Evolutionary conservation across 2,797 vertebrate genomes (phyloP).

Genomic region (Lepilemur septentrionalis): DNA sequence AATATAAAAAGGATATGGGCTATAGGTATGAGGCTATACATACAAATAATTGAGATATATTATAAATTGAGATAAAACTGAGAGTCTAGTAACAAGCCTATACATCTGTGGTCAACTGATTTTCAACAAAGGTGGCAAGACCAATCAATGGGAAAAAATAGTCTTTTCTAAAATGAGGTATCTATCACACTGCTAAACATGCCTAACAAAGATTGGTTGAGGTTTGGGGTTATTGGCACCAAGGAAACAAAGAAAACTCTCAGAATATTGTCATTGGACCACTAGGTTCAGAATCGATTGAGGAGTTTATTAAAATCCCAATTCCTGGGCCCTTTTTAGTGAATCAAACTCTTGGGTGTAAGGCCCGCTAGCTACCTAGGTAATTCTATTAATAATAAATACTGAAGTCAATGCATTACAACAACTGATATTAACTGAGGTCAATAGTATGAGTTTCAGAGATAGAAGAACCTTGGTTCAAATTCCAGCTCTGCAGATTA

Average conservation of each 20-base stretch:
- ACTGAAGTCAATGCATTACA: not conserved
- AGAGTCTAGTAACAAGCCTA: not conserved
- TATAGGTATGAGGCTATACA: not conserved
- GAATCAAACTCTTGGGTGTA: not conserved
- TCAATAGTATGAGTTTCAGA: not conserved
- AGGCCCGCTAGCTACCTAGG: not conserved
- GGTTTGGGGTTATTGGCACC: not conserved
- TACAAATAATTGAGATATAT: not conserved
- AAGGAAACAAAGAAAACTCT: constrained; percentile 34
- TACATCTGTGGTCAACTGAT: not conserved
- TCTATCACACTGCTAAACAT: not conserved
- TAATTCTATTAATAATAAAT: not conserved
- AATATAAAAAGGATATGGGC: not conserved
- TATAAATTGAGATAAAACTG: not conserved
- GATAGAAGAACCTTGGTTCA: not conserved
- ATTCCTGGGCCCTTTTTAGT: not conserved
- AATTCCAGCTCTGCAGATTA: not conserved
- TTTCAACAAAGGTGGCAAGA: not conserved
- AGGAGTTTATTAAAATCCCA: not conserved
- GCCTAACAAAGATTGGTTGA: not conserved
- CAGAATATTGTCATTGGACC: not conserved
- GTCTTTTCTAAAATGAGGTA: not conserved
- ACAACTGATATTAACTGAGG: not conserved
- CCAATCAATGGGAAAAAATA: not conserved
- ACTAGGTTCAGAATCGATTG: not conserved